These are phyloP conservation scores for Hypotaenidia philippensis DNA, from an alignment of 2,797 vertebrate genomes.

Conservation along the genomic window DNA sequence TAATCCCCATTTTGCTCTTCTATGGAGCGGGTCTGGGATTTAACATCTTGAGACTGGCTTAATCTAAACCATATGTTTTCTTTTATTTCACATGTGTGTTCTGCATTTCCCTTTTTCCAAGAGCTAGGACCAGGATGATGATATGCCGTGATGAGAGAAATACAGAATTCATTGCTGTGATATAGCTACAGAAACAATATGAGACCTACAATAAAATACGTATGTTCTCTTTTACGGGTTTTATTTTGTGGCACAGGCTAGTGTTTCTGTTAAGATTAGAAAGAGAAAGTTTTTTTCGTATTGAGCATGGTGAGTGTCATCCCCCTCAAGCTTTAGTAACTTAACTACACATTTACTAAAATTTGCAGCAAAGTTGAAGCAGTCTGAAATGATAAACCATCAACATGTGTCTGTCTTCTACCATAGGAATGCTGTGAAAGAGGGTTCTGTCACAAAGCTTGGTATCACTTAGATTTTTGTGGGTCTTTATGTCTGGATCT, in stretches of 20 bases:
- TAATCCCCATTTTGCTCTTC: background rate
- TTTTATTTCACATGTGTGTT: conserved; percentile 52
- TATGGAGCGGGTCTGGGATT: background rate
- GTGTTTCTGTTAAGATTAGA: background rate
- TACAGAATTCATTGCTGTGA: background rate
- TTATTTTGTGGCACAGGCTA: background rate
- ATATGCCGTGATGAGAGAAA: conserved; percentile 13
- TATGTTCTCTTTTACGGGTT: background rate
- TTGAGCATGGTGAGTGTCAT: background rate
- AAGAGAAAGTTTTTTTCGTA: background rate
- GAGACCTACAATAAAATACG: background rate
- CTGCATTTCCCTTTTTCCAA: conserved; percentile 12
- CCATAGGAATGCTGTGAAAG: background rate
- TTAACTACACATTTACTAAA: background rate
- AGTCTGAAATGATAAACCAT: background rate
- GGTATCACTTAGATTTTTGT: conserved; percentile 4
- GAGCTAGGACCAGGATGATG: background rate
- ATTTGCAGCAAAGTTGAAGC: background rate
- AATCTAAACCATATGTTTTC: conserved; percentile 34
- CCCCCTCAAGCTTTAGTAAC: background rate
- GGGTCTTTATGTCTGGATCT: conserved; percentile 34
- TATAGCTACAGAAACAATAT: conserved; percentile 1
- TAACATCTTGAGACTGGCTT: conserved; percentile 3
- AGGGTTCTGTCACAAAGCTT: background rate
- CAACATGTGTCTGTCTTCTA: background rate